These are phyloP conservation scores for Martes martes DNA, from an alignment of 2,113 vertebrate genomes.

Conservation along the genomic window DNA sequence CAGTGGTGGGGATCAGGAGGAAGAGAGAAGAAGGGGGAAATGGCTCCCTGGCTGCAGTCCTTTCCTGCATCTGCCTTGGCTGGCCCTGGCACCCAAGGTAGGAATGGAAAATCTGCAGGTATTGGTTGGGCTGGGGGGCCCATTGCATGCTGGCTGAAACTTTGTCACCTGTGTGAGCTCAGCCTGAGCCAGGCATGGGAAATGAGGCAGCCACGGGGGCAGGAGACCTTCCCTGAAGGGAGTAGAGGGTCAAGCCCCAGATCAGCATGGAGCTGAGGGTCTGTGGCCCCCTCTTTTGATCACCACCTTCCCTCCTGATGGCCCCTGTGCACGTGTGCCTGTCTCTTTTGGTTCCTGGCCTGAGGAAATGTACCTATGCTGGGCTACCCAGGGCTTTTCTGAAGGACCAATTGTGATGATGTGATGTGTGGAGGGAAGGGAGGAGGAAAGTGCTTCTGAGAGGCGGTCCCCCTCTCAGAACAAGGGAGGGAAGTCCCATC, in stretches of 20 bases:
- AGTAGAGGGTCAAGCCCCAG: neutral
- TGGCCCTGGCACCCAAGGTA: neutral
- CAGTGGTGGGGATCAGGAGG: neutral
- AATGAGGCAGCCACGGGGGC: neutral
- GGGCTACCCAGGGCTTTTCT: neutral
- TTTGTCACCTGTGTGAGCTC: neutral
- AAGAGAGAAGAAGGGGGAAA: neutral
- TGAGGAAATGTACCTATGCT: fast-evolving
- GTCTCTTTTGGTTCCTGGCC: conserved; percentile 85
- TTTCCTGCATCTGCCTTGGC: neutral
- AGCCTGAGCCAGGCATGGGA: neutral
- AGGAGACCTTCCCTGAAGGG: neutral
- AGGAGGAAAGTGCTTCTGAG: neutral
- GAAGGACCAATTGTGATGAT: neutral
- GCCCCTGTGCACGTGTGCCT: conserved; percentile 77
- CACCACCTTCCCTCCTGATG: neutral
- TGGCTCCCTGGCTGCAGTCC: neutral
- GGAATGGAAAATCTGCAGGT: neutral
- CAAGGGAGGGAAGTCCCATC: neutral
- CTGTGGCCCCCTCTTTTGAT: neutral
- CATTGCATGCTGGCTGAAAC: neutral
- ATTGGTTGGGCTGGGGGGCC: neutral
- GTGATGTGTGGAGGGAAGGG: neutral
- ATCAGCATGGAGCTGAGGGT: neutral
- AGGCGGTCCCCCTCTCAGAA: neutral